phyloP scores from a whole-genome alignment of 2,113 vertebrate species.

The Ammodytes dubius region DNA sequence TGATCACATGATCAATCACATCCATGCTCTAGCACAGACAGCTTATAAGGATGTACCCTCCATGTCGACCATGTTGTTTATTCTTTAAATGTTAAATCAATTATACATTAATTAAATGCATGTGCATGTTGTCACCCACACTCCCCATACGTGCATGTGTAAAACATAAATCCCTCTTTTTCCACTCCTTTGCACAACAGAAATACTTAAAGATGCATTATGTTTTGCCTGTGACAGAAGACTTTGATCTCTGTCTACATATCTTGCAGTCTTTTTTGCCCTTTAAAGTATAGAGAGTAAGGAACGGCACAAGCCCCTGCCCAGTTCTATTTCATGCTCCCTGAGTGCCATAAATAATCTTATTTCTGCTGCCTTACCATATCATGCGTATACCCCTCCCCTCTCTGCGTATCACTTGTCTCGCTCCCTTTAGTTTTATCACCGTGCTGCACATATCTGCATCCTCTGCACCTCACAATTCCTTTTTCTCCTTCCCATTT shows the following conservation, averaged over 20 bases:
- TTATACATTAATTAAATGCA: not conserved
- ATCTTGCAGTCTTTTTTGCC: not conserved
- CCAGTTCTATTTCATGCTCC: constrained; percentile 53
- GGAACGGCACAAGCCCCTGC: constrained; percentile 23
- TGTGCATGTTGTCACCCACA: constrained; percentile 1
- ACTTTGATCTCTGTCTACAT: not conserved
- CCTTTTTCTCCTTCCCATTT: not conserved
- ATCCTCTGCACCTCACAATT: constrained; percentile 23
- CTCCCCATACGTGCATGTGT: not conserved
- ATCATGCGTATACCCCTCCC: constrained; percentile 18
- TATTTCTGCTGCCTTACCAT: constrained; percentile 45
- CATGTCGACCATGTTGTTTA: not conserved
- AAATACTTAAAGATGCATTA: not conserved
- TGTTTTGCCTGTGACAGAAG: not conserved
- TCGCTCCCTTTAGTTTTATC: constrained; percentile 58
- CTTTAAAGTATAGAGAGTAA: constrained; percentile 29
- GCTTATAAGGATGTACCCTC: not conserved
- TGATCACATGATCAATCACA: not conserved
- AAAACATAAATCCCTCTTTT: not conserved
- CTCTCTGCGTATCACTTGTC: constrained; percentile 39
- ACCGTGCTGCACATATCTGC: constrained; percentile 36
- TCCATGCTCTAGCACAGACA: not conserved
- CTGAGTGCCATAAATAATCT: constrained; percentile 67
- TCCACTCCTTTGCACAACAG: not conserved
- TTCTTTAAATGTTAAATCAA: not conserved